Base-by-base conservation (phyloP, 35 echinoderm and acorn worm genomes). In the Chiridota heheva region DNA sequence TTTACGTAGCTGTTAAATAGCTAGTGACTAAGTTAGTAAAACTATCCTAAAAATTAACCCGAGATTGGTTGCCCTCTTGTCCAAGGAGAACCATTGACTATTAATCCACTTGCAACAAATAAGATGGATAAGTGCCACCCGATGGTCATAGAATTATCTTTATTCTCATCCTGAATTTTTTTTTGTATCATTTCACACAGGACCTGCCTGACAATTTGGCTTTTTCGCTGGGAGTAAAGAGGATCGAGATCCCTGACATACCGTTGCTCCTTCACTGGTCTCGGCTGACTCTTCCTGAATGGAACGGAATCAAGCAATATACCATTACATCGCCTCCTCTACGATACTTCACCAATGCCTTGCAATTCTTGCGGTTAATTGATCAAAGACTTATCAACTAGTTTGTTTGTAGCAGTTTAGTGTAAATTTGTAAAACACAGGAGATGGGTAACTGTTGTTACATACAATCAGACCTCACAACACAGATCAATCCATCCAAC, bases 201-300 rank as follows among this genome's bases (percentile, higher is more conserved):
- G 61, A 64, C 18, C 59, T 82, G 2, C 60, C 36, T 6, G 56
- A 24, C 1, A 27, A 18, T 33, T 22, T 82, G 13, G 44, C 42
- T 28, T 46, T 30, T n/a, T 39, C 43, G 31, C 63, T 82, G 1
- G 7, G 36, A 12, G 28, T 82, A 63, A 82, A 41, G 30, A 42
- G 28, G n/a, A 22, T 15, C 24, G 60, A 82, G 58, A 43, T 69
- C 30, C 47, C 79, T 32, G 32, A 18, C 57, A 44, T 86, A 32
- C 84, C 84, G 18, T 42, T 86, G 30, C 64, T 79, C 49, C 70
- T 86, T 30, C 84, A 86, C 60, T 74, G 72, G 41, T 62, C 76
- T 63, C 53, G 56, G 5, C 40, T 66, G 16, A 51, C 59, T 33
- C 48, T 86, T 1, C 84, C 84, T 8, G 48, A 65, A 44, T 86